phyloP scores from a whole-genome alignment of 2,888 invertebrate species.

The Trypoxylon attenuatum region DNA sequence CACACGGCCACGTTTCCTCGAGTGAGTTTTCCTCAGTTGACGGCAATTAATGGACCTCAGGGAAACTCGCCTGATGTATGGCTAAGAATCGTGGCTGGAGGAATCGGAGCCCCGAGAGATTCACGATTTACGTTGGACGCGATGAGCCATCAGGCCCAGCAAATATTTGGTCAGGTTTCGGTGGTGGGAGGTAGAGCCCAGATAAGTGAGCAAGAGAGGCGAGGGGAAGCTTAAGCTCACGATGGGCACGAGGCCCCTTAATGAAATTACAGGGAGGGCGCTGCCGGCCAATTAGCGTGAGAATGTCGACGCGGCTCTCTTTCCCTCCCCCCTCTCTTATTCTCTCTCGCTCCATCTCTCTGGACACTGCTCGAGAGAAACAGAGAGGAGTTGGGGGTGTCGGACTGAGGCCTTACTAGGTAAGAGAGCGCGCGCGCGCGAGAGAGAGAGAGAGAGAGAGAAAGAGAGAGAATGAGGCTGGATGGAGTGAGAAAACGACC shows the following conservation, averaged over 20 bases:
- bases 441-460: constrained; percentile 13
- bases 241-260: constrained; percentile 68
- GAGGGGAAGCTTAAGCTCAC: constrained; percentile 49
- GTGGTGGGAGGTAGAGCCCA: constrained; percentile 5
- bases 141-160: constrained; percentile 55
- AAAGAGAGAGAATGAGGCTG: constrained; percentile 16
- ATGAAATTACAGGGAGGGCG: constrained; percentile 71
- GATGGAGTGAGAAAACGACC: constrained; percentile 21
- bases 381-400: constrained; percentile 54
- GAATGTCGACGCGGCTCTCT: constrained; percentile 62
- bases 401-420: constrained; percentile 47
- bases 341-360: no score
- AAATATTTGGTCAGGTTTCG: constrained; percentile 65
- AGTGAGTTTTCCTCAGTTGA: not conserved
- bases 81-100: constrained; percentile 5
- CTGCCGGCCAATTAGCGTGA: constrained; percentile 71
- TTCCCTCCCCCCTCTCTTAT: no score
- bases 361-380: no score
- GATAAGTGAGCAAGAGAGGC: not conserved
- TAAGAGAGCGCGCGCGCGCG: constrained; percentile 8
- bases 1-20: constrained; percentile 5
- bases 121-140: constrained; percentile 42
- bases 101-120: constrained; percentile 41
- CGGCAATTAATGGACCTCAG: not conserved
- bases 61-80: not conserved